These are phyloP conservation scores for Apeltes quadracus DNA, from an alignment of 2,113 vertebrate species.

Conservation along the genomic window DNA sequence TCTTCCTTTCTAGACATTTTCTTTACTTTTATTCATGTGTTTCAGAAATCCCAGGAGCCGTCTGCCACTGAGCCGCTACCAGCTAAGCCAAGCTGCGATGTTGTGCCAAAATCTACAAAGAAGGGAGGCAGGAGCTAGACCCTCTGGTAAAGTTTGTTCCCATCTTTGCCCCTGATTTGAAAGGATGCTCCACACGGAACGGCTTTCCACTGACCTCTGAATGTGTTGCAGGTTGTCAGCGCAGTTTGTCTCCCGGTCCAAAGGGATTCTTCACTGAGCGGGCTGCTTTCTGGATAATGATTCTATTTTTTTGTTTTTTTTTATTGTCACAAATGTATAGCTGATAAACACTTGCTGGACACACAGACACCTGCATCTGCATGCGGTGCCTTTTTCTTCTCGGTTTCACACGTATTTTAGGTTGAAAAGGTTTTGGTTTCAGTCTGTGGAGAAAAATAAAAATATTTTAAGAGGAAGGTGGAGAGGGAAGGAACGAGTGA, in stretches of 20 bases:
- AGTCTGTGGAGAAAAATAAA: conserved; percentile 26
- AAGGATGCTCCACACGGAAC: background rate
- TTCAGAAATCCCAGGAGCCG: conserved; percentile 71
- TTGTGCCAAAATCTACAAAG: conserved; percentile 66
- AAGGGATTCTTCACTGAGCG: conserved; percentile 40
- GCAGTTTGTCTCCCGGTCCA: conserved; percentile 37
- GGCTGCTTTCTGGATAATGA: conserved; percentile 58
- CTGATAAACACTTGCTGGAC: conserved; percentile 40
- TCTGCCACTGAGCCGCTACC: conserved; percentile 45
- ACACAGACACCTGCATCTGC: conserved; percentile 21
- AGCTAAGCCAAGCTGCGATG: conserved; percentile 65
- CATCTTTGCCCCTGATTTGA: background rate
- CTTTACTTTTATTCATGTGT: background rate
- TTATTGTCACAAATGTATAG: conserved; percentile 61
- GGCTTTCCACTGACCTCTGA: conserved; percentile 2
- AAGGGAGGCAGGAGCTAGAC: conserved; percentile 76
- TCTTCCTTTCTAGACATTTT: too few species aligned
- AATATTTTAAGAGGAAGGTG: conserved; percentile 7
- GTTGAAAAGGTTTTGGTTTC: conserved; percentile 8
- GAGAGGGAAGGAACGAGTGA: background rate
- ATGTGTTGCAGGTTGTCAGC: conserved; percentile 55
- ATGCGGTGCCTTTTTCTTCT: conserved; percentile 44
- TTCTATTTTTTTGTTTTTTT: conserved; percentile 58
- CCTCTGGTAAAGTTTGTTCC: conserved; percentile 26
- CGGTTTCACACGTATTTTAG: conserved; percentile 36